Conservation (phyloP, 2,113 vertebrate species). For the Phyllostomus hastatus region DNA sequence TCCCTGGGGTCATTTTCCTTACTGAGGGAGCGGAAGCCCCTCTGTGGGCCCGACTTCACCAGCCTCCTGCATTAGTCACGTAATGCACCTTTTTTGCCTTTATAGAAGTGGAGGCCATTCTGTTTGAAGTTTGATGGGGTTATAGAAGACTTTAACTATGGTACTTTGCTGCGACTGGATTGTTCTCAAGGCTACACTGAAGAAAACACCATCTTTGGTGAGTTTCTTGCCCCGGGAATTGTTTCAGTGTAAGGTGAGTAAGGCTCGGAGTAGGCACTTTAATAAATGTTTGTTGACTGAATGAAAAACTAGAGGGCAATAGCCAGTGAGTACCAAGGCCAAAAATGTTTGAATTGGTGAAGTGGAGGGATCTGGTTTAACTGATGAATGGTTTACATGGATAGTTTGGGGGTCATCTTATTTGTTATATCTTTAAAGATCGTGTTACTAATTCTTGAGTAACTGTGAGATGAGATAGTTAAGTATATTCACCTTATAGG, state of each 20-base stretch:
- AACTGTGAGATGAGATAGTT: neutral
- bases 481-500: constrained; percentile 27
- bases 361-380: constrained; percentile 19
- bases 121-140: constrained; percentile 85
- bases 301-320: neutral
- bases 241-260: neutral
- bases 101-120: constrained; percentile 73
- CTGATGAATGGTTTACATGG: neutral
- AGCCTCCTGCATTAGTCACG: neutral
- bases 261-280: neutral
- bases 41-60: neutral
- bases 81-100: neutral
- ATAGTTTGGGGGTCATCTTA: neutral
- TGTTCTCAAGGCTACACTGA: constrained; percentile 87
- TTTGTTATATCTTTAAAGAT: constrained; percentile 42
- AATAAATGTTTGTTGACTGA: constrained; percentile 12
- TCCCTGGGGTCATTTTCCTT: neutral
- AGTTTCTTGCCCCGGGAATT: constrained; percentile 21
- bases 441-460: neutral
- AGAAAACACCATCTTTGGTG: constrained; percentile 94
- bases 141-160: constrained; percentile 96
- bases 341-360: neutral
- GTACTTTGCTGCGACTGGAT: constrained; percentile 92
- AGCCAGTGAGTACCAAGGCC: neutral
- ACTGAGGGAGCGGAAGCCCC: neutral